Base-by-base conservation (phyloP, 2,888 invertebrate species). In the Branchellion lobata region DNA sequence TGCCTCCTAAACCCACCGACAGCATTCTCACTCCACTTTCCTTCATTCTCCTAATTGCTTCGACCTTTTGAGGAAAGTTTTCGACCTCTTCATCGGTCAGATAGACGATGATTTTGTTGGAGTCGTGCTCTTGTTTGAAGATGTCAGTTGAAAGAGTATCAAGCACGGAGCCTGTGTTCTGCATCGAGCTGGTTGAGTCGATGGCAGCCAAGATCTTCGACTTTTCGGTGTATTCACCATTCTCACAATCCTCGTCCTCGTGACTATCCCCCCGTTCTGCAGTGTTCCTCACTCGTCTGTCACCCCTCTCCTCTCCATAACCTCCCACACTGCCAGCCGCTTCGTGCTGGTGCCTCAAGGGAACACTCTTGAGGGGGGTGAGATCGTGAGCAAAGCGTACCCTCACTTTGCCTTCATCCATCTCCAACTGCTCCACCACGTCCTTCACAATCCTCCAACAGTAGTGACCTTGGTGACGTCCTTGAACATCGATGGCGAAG, bases 301-400 rank as follows among this genome's bases (percentile, higher is more conserved):
- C 18, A 14, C 11, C 18, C 24, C 61, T 24, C 24, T 57, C 24
- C n/a, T 57, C 61, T 18, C 61, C 24, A 40, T 40, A 40, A 3
- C 24, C n/a, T 5, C 61, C 61, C 61, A 57, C 21, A 24, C 61
- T 57, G 21, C 61, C 61, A 57, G 11, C 61, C n/a, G 5, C 24
- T 5, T 24, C n/a, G 14, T 57, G 11, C 24, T 57, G 11, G 3
- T 57, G 3, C 61, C 21, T 24, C 24, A 57, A n/a, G 3, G 61
- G 61, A 24, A 24, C 21, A 53, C 75, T 51, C 8, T 53, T 53
- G 24, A 75, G 29, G 53, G 33, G 29, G 21, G 51, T 53, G 21
- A 29, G 51, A 29, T 75, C 75, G 33, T 75, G 75, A 51, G 53
- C 75, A n/a, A 75, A 75, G 47, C 75, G 47, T 2, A 75, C 53